These are phyloP conservation scores for Pica pica DNA, from an alignment of 2,113 vertebrate species.

Conservation along the genomic window DNA sequence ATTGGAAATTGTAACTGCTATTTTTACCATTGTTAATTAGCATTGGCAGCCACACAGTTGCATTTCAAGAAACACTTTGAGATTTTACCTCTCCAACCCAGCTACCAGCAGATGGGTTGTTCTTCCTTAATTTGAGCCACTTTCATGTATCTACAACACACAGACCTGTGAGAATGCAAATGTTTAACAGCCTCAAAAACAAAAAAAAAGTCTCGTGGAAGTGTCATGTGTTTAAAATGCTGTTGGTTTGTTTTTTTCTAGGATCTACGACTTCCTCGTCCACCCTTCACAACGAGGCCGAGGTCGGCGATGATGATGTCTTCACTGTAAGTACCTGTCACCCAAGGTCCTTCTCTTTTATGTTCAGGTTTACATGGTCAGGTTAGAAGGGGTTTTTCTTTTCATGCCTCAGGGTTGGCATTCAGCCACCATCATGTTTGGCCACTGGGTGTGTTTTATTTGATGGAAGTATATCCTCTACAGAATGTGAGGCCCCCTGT, in stretches of 20 bases:
- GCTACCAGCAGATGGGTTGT: neutral
- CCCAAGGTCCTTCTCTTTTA: neutral
- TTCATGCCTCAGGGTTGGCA: neutral
- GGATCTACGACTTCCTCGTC: conserved; percentile 98
- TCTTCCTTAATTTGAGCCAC: neutral
- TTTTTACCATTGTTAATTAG: conserved; percentile 4
- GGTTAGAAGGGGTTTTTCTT: neutral
- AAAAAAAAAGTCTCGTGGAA: neutral
- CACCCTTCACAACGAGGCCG: conserved; percentile 94
- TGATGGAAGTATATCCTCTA: neutral
- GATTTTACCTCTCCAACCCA: neutral
- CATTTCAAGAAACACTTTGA: neutral
- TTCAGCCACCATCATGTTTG: neutral
- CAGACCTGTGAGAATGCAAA: neutral
- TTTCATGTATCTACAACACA: rapidly evolving
- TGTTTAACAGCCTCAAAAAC: neutral
- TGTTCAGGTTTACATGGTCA: neutral
- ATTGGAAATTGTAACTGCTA: neutral
- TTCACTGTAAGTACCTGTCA: conserved; percentile 85
- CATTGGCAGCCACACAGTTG: neutral
- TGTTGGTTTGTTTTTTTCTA: conserved; percentile 42
- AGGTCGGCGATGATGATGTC: conserved; percentile 96
- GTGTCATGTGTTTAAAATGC: neutral
- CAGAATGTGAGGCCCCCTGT: neutral
- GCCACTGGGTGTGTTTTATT: neutral